Evolutionary conservation across 2,113 vertebrate species (phyloP).

Genomic region (Alaudala cheleensis): DNA sequence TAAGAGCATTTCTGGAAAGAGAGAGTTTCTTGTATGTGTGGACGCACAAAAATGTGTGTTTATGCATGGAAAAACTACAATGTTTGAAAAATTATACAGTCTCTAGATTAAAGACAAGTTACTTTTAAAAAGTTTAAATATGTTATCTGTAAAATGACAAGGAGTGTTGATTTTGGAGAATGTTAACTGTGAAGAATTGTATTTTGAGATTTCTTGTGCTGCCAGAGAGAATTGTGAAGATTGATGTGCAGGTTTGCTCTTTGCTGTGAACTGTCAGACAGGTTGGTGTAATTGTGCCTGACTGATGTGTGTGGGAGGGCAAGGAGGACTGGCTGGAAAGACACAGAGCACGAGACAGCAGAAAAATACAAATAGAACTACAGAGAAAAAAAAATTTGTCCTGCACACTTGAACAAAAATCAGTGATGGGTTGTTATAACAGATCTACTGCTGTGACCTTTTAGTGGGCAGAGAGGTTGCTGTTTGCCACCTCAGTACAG

Average conservation of each 20-base stretch:
- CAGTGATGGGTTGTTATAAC: neutral
- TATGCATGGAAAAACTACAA: neutral
- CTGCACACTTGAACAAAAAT: neutral
- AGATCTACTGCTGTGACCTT: neutral
- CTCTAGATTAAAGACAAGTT: neutral
- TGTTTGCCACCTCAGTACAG: neutral
- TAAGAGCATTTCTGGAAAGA: neutral
- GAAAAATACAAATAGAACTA: neutral
- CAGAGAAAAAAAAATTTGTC: neutral
- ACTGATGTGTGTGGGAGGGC: neutral
- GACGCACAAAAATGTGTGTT: neutral
- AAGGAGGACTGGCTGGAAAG: neutral
- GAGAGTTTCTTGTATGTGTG: neutral
- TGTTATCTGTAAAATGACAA: neutral
- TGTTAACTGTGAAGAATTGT: neutral
- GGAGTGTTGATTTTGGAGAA: neutral
- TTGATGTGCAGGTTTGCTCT: neutral
- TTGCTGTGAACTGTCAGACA: neutral
- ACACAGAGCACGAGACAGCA: accelerated
- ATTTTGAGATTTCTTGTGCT: neutral
- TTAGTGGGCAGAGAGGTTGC: neutral
- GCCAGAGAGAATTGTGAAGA: neutral
- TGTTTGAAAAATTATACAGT: neutral
- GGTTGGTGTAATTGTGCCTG: neutral
- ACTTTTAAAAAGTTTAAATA: neutral